Base-by-base conservation (phyloP, 2,888 invertebrate species). In the Dolichopus griseipennis region DNA sequence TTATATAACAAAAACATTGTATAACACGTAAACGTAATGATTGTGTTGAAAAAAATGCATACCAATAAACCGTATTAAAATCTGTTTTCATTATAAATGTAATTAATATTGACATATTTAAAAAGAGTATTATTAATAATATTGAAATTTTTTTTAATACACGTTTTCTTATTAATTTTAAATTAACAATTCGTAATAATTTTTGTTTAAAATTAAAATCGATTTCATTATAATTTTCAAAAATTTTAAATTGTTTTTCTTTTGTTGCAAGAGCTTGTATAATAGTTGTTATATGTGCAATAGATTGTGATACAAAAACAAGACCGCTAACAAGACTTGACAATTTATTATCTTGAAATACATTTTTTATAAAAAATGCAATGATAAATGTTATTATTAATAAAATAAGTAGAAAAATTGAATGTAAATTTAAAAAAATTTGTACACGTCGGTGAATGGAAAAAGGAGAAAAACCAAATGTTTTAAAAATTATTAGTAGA, bases 21-120 rank as follows among this genome's bases (percentile, higher is more conserved):
- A 76, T 67, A 52, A 75, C 76, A 1, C 78, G 77, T 20, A 77
- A 72, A 61, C 75, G 75, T 4, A 79, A 66, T 1, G 76, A 72
- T 68, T 75, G 74, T 33, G 67, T 68, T 9, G 75, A 73, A 2
- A 74, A 69, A 66, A 77, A 65, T 1, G 74, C 70, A 22, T 69
- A 68, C 68, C 69, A 70, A 65, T 75, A 75, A 1, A 75, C 68
- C 0, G 21, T 41, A 63, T 65, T 34, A 22, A 18, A 41, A 66
- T 43, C 4, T 33, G 18, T 4, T 67, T 21, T 22, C 66, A 65
- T 21, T 43, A 63, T 20, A 52, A 52, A 52, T 18, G 9, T 52
- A 52, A 71, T 66, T 15, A 69, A 66, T 7, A 37, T 62, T 9
- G 65, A 41, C 33, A 66, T 66, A 62, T 70, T 68, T n/a, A 64